Base-by-base conservation (phyloP, 2,113 vertebrate species). In the Poeciliopsis prolifica region DNA sequence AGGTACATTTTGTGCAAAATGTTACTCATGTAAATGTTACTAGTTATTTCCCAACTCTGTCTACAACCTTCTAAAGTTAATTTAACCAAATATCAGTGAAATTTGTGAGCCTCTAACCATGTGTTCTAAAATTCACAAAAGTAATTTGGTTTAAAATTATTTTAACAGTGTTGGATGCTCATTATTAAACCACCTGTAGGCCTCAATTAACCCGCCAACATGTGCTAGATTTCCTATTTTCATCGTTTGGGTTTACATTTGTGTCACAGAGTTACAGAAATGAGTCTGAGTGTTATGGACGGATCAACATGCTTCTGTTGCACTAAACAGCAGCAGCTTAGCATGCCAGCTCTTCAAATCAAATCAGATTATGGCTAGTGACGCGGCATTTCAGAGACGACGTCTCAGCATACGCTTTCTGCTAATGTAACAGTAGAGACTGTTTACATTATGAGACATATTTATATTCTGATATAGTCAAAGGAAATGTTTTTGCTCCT, bases 351-450 rank as follows among this genome's bases (percentile, higher is more conserved):
- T 70, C 60, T 73, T 82, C 70, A 77, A 14, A 77, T 75, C 64
- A 84, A 69, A 81, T 70, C 26, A 80, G 67, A 83, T 83, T 60
- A 79, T 65, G 35, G 65, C 78, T 69, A 71, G 71, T 65, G 60
- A 78, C 66, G 69, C 37, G 65, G 71, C 0, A 44, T 28, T 26
- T 13, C n/a, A 61, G 26, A 22, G 51, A 48, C 28, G 40, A 54
- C 64, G 76, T 42, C 66, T 68, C 65, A 77, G 70, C 67, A 69
- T 66, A 51, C 67, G 61, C 22, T 65, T 30, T 31, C 66, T 68
- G 66, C 65, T 44, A 76, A 48, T 82, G 44, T 63, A 64, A 72
- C 40, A 70, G 62, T 37, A 13, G 58, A 79, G 24, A 66, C 5
- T 74, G 13, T 42, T 12, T 24, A n/a, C 19, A 65, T 24, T 9